A percentile compares a stretch with the other conserved stretches of the same genome.
Conservation (phyloP, 2,888 invertebrate genomes). For the Cryptocephalus moraei region DNA sequence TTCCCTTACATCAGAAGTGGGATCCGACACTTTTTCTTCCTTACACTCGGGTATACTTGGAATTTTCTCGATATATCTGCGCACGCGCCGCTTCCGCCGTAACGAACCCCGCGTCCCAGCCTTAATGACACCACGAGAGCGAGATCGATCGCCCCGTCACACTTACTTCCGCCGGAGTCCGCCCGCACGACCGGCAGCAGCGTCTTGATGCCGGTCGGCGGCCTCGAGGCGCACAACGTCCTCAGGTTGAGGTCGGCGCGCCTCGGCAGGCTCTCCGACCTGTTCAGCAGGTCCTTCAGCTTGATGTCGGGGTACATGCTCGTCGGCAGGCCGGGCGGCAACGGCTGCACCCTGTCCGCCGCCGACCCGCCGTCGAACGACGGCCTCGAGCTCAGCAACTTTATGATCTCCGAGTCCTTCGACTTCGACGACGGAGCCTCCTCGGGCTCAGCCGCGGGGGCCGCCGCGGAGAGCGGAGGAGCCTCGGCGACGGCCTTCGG, state of each 20-base stretch:
- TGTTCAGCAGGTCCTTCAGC: slow-evolving; percentile 32
- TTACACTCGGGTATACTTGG: no score
- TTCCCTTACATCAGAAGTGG: no score
- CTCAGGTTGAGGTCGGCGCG: slow-evolving; percentile 29
- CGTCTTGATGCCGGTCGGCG: slow-evolving; percentile 42
- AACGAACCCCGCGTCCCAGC: no score
- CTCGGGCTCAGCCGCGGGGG: slow-evolving; percentile 55
- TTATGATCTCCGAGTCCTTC: slow-evolving; percentile 33
- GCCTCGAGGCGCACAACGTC: slow-evolving; percentile 32
- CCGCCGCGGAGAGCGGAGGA: slow-evolving; percentile 67
- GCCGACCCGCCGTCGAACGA: not conserved
- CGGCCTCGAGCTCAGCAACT: slow-evolving; percentile 29
- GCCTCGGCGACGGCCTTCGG: slow-evolving; percentile 77
- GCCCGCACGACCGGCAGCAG: slow-evolving; percentile 36
- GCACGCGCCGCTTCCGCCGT: no score
- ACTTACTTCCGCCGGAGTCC: slow-evolving; percentile 1
- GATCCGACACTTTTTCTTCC: no score
- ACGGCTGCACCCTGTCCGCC: slow-evolving; percentile 12
- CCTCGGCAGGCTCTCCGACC: slow-evolving; percentile 30
- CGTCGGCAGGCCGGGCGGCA: slow-evolving; percentile 25
- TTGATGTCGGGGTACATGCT: slow-evolving; percentile 34
- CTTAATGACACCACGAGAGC: no score
- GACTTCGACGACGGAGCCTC: slow-evolving; percentile 31
- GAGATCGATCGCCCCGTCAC: no score
- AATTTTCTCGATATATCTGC: no score